Percentiles rank a stretch among this genome's conserved stretches.
These are phyloP conservation scores for Hippocampus barbouri DNA, from an alignment of 2,113 vertebrate genomes.

Conservation along the genomic window DNA sequence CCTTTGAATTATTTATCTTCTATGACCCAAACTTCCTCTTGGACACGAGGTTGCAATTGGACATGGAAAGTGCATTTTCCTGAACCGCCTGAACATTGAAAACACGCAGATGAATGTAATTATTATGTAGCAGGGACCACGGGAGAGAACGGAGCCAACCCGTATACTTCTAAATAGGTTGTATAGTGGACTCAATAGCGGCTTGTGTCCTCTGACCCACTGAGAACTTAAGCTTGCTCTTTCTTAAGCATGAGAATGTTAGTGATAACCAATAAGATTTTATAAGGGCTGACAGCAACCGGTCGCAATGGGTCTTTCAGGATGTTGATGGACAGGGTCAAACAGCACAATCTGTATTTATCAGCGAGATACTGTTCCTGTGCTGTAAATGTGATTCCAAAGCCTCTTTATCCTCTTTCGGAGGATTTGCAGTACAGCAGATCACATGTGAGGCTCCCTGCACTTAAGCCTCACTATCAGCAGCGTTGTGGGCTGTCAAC, in stretches of 20 bases:
- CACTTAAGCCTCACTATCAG: conserved; percentile 66
- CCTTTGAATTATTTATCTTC: too few relatives aligned
- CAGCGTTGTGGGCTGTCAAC: conserved; percentile 51
- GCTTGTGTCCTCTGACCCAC: neutral
- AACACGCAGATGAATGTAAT: too few relatives aligned
- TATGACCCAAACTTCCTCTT: too few relatives aligned
- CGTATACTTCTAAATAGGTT: neutral
- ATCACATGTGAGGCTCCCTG: conserved; percentile 58
- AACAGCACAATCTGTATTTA: conserved; percentile 73
- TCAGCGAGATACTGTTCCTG: conserved; percentile 62
- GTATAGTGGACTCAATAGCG: neutral
- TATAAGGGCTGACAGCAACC: neutral
- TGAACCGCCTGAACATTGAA: too few relatives aligned
- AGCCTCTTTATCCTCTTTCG: conserved; percentile 71
- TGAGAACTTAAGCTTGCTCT: neutral
- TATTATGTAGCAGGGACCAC: conserved; percentile 8
- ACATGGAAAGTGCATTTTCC: too few relatives aligned
- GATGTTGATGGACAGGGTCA: conserved; percentile 68
- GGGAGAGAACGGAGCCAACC: neutral
- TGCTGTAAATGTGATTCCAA: conserved; percentile 72
- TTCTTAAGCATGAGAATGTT: neutral
- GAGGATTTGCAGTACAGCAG: conserved; percentile 68
- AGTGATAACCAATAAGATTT: neutral
- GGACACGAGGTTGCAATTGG: too few relatives aligned
- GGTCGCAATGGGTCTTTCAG: conserved; percentile 36